These are phyloP conservation scores for Xestia xanthographa DNA, from an alignment of 2,888 invertebrate genomes.

Conservation along the genomic window DNA sequence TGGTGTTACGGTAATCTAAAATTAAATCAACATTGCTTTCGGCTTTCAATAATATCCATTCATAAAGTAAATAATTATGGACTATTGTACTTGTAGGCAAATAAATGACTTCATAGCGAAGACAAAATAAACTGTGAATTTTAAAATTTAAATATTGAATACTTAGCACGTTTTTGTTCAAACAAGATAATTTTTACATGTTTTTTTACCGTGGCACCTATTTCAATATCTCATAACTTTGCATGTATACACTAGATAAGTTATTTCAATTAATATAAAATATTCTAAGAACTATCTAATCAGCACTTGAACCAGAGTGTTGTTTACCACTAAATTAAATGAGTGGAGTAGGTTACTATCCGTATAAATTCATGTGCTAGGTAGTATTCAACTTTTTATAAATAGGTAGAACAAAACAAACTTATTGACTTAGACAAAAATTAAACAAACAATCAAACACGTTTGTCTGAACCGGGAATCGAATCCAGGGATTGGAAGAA, in stretches of 20 bases:
- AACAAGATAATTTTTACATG: conserved; percentile 33
- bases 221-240: conserved; percentile 36
- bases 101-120: conserved; percentile 24
- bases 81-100: conserved; percentile 2
- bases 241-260: conserved; percentile 50
- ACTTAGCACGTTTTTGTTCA: conserved; percentile 38
- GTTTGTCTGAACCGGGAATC: neutral
- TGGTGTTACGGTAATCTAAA: conserved; percentile 53
- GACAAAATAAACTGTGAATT: conserved; percentile 19
- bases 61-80: neutral
- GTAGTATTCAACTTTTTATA: neutral
- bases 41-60: conserved; percentile 1
- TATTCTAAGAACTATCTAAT: conserved; percentile 32
- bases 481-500: neutral
- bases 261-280: conserved; percentile 28
- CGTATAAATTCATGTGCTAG: neutral
- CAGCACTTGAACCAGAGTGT: conserved; percentile 2
- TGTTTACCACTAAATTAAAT: conserved; percentile 1
- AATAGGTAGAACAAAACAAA: neutral
- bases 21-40: conserved; percentile 32
- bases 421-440: neutral
- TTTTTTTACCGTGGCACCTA: conserved; percentile 23
- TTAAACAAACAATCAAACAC: neutral
- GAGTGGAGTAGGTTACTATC: neutral
- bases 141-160: conserved; percentile 27